phyloP scores from a whole-genome alignment of 2,888 invertebrate genomes.

The Xestia sexstrigata region DNA sequence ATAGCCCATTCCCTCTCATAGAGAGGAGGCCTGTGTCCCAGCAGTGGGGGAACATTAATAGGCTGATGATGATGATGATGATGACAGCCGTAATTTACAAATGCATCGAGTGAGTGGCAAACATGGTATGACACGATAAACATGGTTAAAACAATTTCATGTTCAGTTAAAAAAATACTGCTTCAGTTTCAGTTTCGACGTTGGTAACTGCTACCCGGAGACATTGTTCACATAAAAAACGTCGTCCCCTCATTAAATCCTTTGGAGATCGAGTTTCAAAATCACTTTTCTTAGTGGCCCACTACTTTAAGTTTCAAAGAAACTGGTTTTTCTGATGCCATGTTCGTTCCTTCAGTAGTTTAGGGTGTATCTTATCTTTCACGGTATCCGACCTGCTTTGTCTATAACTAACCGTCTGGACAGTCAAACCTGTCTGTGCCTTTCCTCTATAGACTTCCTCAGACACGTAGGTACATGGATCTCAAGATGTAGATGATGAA shows the following conservation, averaged over 20 bases:
- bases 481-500: background rate
- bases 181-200: background rate
- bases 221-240: background rate
- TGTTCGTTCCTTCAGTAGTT: background rate
- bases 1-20: no score
- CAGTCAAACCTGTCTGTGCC: no score
- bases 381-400: background rate
- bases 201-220: background rate
- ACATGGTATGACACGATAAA: background rate
- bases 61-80: no score
- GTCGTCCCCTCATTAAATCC: constrained; percentile 10
- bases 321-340: background rate
- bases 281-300: constrained; percentile 24
- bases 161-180: background rate
- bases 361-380: background rate
- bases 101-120: background rate
- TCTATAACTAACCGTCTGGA: background rate
- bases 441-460: no score
- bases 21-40: no score
- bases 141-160: background rate
- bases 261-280: constrained; percentile 13
- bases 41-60: no score
- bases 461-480: background rate
- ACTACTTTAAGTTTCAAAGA: background rate
- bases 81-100: no score